phyloP scores from a whole-genome alignment of 2,888 invertebrate genomes.

The Thalpophila matura region DNA sequence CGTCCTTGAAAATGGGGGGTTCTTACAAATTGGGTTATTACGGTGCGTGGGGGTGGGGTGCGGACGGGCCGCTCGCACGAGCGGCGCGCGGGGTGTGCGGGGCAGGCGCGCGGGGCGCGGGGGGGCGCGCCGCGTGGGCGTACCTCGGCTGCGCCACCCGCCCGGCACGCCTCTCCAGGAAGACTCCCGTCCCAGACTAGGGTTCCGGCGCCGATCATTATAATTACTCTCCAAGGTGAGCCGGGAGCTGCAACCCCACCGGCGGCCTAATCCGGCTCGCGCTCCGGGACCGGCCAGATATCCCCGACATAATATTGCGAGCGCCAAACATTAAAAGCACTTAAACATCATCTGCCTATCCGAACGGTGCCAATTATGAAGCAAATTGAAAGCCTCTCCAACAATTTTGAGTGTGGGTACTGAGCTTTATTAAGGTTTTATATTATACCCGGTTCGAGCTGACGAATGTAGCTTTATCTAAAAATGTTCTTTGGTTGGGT shows the following conservation, averaged over 20 bases:
- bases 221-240: constrained; percentile 91
- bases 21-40: constrained; percentile 91
- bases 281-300: constrained; percentile 83
- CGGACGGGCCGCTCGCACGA: constrained; percentile 80
- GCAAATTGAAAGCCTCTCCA: constrained; percentile 80
- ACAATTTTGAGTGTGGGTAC: constrained; percentile 72
- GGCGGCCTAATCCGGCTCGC: constrained; percentile 83
- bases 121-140: constrained; percentile 80
- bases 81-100: constrained; percentile 82
- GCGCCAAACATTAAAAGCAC: constrained; percentile 84
- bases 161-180: constrained; percentile 89
- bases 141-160: constrained; percentile 86
- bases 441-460: constrained; percentile 63
- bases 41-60: constrained; percentile 86
- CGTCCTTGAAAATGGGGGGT: constrained; percentile 91
- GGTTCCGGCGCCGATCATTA: constrained; percentile 90
- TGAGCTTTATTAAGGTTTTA: constrained; percentile 75
- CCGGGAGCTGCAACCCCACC: constrained; percentile 83
- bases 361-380: constrained; percentile 80
- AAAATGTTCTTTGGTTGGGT: constrained; percentile 48
- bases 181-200: constrained; percentile 86
- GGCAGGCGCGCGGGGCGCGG: constrained; percentile 64
- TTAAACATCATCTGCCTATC: constrained; percentile 82
- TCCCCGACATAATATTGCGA: constrained; percentile 80
- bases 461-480: constrained; percentile 63